phyloP scores from a whole-genome alignment of 2,113 vertebrate species.

The Sarotherodon lohbergeri region DNA sequence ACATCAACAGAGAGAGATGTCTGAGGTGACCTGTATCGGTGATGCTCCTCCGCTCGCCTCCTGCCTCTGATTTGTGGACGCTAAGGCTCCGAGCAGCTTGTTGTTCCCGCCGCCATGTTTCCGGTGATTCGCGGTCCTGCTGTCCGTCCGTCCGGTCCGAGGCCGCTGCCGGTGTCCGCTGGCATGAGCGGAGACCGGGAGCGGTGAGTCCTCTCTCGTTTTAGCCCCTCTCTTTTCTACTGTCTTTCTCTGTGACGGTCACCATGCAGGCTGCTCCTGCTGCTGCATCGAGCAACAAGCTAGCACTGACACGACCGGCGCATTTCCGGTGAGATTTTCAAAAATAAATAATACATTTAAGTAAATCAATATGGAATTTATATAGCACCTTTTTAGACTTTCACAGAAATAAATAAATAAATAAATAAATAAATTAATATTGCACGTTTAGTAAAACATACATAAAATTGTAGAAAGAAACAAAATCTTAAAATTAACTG shows the following conservation, averaged over 20 bases:
- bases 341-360: neutral
- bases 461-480: neutral
- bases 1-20: neutral
- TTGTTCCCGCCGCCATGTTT: constrained; percentile 35
- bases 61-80: neutral
- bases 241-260: neutral
- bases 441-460: neutral
- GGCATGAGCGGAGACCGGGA: neutral
- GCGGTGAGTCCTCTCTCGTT: neutral
- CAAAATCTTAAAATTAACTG: neutral
- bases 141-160: constrained; percentile 1
- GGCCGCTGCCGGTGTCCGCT: neutral
- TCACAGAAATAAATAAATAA: neutral
- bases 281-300: neutral
- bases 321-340: neutral
- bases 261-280: neutral
- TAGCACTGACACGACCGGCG: accelerated
- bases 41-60: constrained; percentile 14
- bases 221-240: neutral
- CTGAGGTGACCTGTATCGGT: neutral
- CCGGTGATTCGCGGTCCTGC: neutral
- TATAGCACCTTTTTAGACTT: neutral
- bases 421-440: neutral
- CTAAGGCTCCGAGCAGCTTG: neutral
- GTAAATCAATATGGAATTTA: neutral